A percentile compares a stretch with the other conserved stretches of the same genome.
These are phyloP conservation scores for Lithophane leautieri DNA, from an alignment of 2,888 invertebrate genomes.

Conservation along the genomic window DNA sequence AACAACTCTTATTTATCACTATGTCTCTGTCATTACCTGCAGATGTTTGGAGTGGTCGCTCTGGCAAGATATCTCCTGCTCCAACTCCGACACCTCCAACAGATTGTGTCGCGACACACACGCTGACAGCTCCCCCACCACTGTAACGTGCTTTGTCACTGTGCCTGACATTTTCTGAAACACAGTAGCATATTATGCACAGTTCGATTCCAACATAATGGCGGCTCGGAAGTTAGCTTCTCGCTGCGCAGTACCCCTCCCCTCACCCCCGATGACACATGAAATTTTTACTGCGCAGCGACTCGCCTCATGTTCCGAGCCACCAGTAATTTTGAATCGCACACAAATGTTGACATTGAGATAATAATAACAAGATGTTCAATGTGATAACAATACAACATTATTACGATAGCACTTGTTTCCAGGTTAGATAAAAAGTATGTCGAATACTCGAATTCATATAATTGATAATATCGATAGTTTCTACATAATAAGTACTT, in stretches of 20 bases:
- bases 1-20: not conserved
- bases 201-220: too few species aligned
- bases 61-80: slow-evolving; percentile 98
- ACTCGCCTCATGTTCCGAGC: too few species aligned
- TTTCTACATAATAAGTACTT: not conserved
- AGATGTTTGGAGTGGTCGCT: slow-evolving; percentile 94
- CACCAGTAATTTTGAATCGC: too few species aligned
- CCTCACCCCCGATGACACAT: too few species aligned
- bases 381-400: not conserved
- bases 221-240: too few species aligned
- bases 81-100: slow-evolving; percentile 97
- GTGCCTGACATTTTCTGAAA: slow-evolving; percentile 96
- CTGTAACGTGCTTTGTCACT: slow-evolving; percentile 98
- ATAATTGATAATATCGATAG: not conserved
- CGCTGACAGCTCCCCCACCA: slow-evolving; percentile 98
- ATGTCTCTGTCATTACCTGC: slow-evolving; percentile 80
- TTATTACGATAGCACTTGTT: not conserved
- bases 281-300: too few species aligned
- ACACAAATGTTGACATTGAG: not conserved
- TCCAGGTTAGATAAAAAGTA: slow-evolving; percentile 1
- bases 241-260: too few species aligned
- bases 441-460: not conserved
- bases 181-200: not conserved
- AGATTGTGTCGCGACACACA: slow-evolving; percentile 94
- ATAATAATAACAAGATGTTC: not conserved